Percentiles rank a stretch among this genome's conserved stretches.
Conservation (phyloP, 2,888 invertebrate species). For the Octonoba sinensis region DNA sequence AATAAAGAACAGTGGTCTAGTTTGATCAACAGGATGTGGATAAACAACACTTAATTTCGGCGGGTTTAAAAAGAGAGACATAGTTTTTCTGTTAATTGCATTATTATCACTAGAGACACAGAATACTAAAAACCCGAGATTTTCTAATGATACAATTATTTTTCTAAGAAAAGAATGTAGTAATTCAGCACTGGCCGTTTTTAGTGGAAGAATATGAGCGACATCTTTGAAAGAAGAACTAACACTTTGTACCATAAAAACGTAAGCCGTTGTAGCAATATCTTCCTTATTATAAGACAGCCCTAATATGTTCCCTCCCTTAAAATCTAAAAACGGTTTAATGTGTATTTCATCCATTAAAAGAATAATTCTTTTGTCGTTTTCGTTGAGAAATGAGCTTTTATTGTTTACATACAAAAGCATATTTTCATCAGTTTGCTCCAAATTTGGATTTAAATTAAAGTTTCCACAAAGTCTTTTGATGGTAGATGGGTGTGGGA, state of each 20-base stretch:
- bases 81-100: constrained; percentile 13
- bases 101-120: neutral
- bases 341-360: constrained; percentile 17
- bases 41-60: constrained; percentile 4
- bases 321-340: constrained; percentile 9
- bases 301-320: constrained; percentile 7
- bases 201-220: constrained; percentile 7
- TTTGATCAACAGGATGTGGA: neutral
- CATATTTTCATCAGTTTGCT: neutral
- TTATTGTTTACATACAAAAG: neutral
- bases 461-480: neutral
- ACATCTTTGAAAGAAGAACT: constrained; percentile 5
- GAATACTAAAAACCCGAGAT: neutral
- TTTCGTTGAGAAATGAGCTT: neutral
- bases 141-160: constrained; percentile 1
- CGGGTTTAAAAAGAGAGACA: neutral
- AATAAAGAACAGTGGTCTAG: neutral
- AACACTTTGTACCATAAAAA: neutral
- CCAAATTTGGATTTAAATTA: neutral
- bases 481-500: too few relatives aligned
- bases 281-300: neutral
- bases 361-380: neutral
- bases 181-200: neutral
- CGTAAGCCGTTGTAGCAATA: constrained; percentile 14
- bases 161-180: neutral